Evolutionary conservation across 2,113 vertebrate genomes (phyloP), one percentile per base, ranked within the genome.

Genomic region (Chaetodon auriga): DNA sequence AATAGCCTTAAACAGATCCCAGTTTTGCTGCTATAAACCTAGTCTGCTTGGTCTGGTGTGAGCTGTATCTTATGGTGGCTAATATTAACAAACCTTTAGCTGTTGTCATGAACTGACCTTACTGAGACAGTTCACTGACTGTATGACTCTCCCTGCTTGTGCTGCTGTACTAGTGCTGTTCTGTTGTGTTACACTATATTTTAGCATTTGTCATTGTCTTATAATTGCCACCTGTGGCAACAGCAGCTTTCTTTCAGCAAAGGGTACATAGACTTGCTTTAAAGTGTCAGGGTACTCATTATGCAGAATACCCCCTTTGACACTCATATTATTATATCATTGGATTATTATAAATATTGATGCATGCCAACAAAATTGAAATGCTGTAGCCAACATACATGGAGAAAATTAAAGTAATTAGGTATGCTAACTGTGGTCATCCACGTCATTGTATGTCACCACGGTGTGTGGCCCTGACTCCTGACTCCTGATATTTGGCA

Each of bases 401-500:
- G 30, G 30, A 30, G 30, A 30, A 30, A 30, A 30, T 30, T 30
- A n/a, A n/a, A n/a, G n/a, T n/a, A n/a, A n/a, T n/a, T n/a, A n/a
- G n/a, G n/a, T 30, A 30, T 30, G 35, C n/a, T 10, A 35, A 30
- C 45, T 35, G 18, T 30, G 11, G 14, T 30, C 45, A 0, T 38
- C 57, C 53, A 13, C n/a, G 21, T 79, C 81, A 45, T 13, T 23
- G 49, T 21, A 51, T 70, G 51, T 81, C 81, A 74, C 54, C 60
- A 11, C 30, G 3, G n/a, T 35, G 61, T 54, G 3, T 41, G 35
- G 60, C 43, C 53, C 55, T 8, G 38, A 16, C 72, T 66, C 64
- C 75, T 60, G 21, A 43, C 58, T 70, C 41, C 25, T 84, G 82
- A 84, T 78, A 82, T 77, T 61, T 91, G 80, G 89, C 75, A 83